Evolutionary conservation across 1,140 invertebrate genomes (phyloP), one percentile per base, ranked within the genome.

Genomic region (Bombus consobrinus): DNA sequence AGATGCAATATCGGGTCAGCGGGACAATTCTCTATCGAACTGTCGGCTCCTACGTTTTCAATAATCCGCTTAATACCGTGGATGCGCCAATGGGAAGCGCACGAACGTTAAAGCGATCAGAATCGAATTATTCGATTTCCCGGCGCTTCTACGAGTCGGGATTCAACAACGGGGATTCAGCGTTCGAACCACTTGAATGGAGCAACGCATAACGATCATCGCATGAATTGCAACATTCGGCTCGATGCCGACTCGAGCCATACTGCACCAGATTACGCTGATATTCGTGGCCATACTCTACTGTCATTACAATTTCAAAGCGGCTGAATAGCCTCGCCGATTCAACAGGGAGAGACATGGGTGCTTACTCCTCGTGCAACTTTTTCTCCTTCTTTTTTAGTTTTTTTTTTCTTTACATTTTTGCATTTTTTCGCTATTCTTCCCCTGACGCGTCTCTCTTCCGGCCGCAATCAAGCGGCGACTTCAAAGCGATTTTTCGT

Each of bases 41-140:
- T 64, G 83, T 79, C 81, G 78, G 72, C 68, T 83, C 12, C 84
- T 90, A 83, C 90, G 89, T 91, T 91, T 91, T 90, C 90, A 79
- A 88, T 90, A 91, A 91, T 91, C 89, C 87, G 89, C 87, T 91
- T 91, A 90, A 90, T 91, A 86, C 88, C 78, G 72, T 8, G 39
- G 66, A 64, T 34, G 80, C 62, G 15, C 62, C 80, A 62, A 88
- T 76, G 76, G 81, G 78, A 22, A 88, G 75, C 59, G 73, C 78
- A 64, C 73, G 82, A 74, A 64, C 83, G 86, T 90, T 91, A 91
- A 91, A 88, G 79, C 89, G 89, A 88, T 91, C 87, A 87, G 81
- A 90, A 86, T 90, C 82, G 89, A 90, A 90, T 90, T 88, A 90
- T 88, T 88, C 89, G 89, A 90, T 90, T 90, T 90, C 81, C 83